Base-by-base conservation (phyloP, 2,113 vertebrate species). In the Callithrix jacchus region DNA sequence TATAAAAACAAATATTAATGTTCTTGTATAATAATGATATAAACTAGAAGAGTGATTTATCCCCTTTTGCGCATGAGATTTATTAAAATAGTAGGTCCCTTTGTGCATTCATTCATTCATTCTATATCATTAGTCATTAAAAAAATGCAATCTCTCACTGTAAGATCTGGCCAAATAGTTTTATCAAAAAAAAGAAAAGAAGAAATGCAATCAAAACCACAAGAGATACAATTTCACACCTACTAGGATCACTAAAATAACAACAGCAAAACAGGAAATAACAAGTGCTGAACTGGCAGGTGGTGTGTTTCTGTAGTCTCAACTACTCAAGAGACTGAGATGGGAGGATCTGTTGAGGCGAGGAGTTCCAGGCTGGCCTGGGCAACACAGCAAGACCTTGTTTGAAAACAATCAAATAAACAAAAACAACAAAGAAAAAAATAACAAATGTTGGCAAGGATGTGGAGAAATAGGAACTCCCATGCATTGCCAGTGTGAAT, bases 181-280 rank as follows among this genome's bases (percentile, higher is more conserved):
- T 52, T 17, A 52, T 16, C 49, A 52, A 52, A 52, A 52, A 52
- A 52, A 16, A 52, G 16, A 52, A 52, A 52, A 25, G 90, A 83
- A 25, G 90, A 83, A 88, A 92, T 88, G 32, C 32, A 93, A 68
- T 84, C 54, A 87, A 81, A 93, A 83, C 32, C 18, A 95, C 37
- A 88, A 8, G 32, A 95, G 40, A 64, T 76, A 76, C 16, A 5
- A 54, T 14, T 87, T 91, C 76, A 87, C 12, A n/a, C 23, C 71
- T 80, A 49, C 10, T 73, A 86, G 42, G 25, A 95, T 81, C 16
- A n/a, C 32, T 87, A 45, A 61, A 86, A 82, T 45, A 92, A 66
- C 17, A 58, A 54, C 30, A 70, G 37, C 6, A 58, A 73, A 84
- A 89, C 23, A 16, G 37, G 70, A 70, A 30, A 30, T 64, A 64